A percentile compares a stretch with the other conserved stretches of the same genome.
Conservation (phyloP, 2,888 invertebrate species). For the Brassicogethes aeneus region DNA sequence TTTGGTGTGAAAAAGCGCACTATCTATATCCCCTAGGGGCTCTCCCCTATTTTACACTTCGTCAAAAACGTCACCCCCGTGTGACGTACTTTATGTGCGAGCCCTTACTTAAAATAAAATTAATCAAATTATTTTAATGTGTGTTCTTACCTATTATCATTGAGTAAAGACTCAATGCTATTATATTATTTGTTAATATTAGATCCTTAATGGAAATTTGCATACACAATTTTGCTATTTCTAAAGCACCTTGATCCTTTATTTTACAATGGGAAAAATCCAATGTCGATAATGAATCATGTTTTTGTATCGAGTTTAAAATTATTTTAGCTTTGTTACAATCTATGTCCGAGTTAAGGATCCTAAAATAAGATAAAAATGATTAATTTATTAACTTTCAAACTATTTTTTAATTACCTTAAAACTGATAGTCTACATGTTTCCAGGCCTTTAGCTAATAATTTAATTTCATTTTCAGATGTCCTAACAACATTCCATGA, state of each 20-base stretch:
- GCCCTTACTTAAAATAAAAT: too few species aligned
- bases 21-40: too few species aligned
- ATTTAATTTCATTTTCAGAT: neutral
- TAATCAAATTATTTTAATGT: too few species aligned
- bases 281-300: neutral
- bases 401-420: neutral
- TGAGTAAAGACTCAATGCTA: too few species aligned
- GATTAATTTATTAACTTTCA: neutral
- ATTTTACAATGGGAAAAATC: neutral
- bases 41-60: too few species aligned
- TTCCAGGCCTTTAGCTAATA: neutral
- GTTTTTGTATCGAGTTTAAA: neutral
- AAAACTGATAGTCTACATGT: neutral
- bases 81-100: too few species aligned
- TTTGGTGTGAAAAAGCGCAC: too few species aligned
- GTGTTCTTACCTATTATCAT: too few species aligned
- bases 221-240: neutral
- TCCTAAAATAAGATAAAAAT: too few species aligned
- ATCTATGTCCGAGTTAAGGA: neutral
- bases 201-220: neutral
- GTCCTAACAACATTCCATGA: neutral
- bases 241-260: neutral
- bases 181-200: neutral
- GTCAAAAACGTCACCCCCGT: too few species aligned
- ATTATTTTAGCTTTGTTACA: neutral